A percentile compares a stretch with the other conserved stretches of the same genome.
These are phyloP conservation scores for Chymomyza fuscimana DNA, from an alignment of 2,888 invertebrate species.

Conservation along the genomic window DNA sequence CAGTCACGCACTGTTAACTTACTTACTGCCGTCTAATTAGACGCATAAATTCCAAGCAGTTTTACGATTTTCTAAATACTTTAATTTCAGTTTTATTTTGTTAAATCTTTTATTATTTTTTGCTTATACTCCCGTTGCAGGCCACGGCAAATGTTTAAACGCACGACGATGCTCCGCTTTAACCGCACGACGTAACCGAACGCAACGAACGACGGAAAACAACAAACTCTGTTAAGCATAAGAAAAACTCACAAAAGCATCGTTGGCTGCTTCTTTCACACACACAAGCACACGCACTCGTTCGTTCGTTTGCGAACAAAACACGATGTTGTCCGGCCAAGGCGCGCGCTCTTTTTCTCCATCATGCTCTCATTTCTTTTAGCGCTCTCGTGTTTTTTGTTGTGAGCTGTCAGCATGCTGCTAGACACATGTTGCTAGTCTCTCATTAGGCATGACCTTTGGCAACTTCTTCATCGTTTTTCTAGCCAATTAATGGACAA, in stretches of 20 bases:
- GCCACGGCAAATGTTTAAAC: constrained; percentile 4
- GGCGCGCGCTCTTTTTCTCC: not conserved
- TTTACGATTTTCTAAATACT: constrained; percentile 11
- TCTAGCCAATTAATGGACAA: constrained; percentile 71
- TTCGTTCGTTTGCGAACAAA: constrained; percentile 18
- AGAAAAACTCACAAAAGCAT: not conserved
- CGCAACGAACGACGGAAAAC: constrained; percentile 60
- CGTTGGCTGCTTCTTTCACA: constrained; percentile 49
- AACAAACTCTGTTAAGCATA: constrained; percentile 44
- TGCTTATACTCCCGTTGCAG: not conserved
- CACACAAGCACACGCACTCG: not conserved
- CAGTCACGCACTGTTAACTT: constrained; percentile 35
- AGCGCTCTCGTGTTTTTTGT: constrained; percentile 11
- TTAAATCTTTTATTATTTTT: constrained; percentile 1
- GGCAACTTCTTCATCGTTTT: constrained; percentile 57
- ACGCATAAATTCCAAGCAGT: constrained; percentile 35
- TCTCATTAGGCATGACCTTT: constrained; percentile 60
- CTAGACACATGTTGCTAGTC: constrained; percentile 48
- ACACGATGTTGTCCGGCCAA: not conserved
- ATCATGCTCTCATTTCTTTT: not conserved
- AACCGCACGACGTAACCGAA: constrained; percentile 43
- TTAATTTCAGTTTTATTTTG: not conserved
- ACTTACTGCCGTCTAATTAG: constrained; percentile 27
- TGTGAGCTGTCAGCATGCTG: not conserved
- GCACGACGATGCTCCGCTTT: constrained; percentile 5